Conservation (phyloP, 2,888 invertebrate genomes). For the Eristalinus aeneus region DNA sequence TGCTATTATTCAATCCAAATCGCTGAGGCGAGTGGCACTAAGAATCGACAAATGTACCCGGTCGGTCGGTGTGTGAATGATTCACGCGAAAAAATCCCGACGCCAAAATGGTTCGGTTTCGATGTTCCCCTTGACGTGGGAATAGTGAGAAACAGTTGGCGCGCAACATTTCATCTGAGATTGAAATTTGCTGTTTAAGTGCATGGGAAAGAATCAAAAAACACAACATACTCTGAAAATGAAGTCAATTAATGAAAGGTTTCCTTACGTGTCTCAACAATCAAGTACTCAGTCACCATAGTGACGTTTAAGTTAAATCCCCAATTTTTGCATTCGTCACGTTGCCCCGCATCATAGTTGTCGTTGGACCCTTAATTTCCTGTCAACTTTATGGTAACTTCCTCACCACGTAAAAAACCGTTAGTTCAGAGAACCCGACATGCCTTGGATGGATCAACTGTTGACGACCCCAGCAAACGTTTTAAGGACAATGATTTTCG, state of each 20-base stretch:
- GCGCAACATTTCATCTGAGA: not conserved
- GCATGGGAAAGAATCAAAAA: too few species aligned
- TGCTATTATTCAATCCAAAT: constrained; percentile 5
- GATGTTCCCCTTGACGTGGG: not conserved
- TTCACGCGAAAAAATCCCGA: not conserved
- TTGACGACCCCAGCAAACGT: too few species aligned
- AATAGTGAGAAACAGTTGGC: not conserved
- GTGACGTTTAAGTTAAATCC: not conserved
- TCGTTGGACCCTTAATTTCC: not conserved
- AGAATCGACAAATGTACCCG: not conserved
- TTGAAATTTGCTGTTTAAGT: not conserved
- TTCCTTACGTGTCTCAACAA: not conserved
- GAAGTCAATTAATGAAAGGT: not conserved
- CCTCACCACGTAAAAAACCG: too few species aligned
- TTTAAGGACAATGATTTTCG: too few species aligned
- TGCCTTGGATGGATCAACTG: too few species aligned
- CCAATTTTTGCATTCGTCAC: not conserved
- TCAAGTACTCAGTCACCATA: not conserved
- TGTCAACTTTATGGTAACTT: not conserved
- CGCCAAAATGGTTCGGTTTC: not conserved
- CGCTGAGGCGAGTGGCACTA: not conserved
- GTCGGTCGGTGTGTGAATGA: not conserved
- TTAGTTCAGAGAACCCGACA: too few species aligned
- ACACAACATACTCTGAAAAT: not conserved
- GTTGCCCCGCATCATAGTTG: not conserved